Conservation (phyloP, 2,888 invertebrate genomes). For the Tortricodes alternella region DNA sequence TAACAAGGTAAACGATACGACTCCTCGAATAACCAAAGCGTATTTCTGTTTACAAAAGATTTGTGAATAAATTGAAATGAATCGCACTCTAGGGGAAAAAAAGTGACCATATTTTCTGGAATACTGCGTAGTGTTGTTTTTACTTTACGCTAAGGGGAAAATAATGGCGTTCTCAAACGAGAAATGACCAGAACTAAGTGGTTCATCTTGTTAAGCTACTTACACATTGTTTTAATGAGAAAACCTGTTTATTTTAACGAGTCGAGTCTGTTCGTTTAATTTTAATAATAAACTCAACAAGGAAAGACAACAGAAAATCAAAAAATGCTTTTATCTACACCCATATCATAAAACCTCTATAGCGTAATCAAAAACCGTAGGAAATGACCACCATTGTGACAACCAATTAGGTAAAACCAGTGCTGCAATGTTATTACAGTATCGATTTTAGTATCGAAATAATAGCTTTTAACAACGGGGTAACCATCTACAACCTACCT, state of each 20-base stretch:
- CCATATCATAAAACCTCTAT: too few relatives aligned
- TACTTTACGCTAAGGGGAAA: conserved; percentile 29
- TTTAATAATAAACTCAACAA: too few relatives aligned
- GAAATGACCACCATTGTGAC: too few relatives aligned
- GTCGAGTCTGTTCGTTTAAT: neutral
- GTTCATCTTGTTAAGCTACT: neutral
- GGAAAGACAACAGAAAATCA: too few relatives aligned
- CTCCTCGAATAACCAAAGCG: conserved; percentile 42
- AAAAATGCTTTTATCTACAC: too few relatives aligned
- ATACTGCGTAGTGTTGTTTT: conserved; percentile 37
- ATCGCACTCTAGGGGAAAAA: conserved; percentile 42
- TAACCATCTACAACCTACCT: too few relatives aligned
- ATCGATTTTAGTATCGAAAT: too few relatives aligned
- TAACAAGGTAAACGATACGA: conserved; percentile 17
- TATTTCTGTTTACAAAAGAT: conserved; percentile 45
- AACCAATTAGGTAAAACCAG: too few relatives aligned
- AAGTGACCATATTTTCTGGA: conserved; percentile 39
- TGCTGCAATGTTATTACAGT: too few relatives aligned
- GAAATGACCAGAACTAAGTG: neutral
- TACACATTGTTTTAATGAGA: neutral
- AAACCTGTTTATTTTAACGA: neutral
- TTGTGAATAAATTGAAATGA: conserved; percentile 51
- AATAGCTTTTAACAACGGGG: too few relatives aligned
- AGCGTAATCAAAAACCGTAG: too few relatives aligned
- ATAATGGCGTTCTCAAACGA: neutral